Percentiles rank a stretch among this genome's conserved stretches.
Conservation (phyloP, 2,797 vertebrate genomes). For the Sebastes hubbsi region DNA sequence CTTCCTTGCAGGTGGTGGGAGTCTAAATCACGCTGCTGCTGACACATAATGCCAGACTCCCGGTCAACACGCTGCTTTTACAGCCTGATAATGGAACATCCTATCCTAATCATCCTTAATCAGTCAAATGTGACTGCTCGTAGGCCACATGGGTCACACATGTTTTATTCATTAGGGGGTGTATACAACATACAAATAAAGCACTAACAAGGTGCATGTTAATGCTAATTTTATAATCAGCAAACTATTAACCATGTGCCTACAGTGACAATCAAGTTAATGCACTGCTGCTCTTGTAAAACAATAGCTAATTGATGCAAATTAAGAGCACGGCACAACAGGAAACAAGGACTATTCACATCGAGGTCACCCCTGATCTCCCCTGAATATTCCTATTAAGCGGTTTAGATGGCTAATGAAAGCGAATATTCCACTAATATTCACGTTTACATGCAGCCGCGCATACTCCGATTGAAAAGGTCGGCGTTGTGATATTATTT, state of each 20-base stretch:
- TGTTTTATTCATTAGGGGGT: conserved; percentile 63
- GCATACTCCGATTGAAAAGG: no score
- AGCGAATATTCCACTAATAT: no score
- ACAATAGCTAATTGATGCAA: not conserved
- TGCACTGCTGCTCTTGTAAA: not conserved
- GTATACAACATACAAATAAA: conserved; percentile 15
- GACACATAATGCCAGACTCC: conserved; percentile 2
- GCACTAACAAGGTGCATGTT: conserved; percentile 17
- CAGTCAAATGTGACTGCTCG: not conserved
- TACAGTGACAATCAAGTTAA: conserved; percentile 8
- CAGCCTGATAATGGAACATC: conserved; percentile 1
- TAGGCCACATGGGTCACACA: conserved; percentile 7
- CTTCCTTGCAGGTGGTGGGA: conserved; percentile 15
- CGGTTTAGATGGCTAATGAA: no score
- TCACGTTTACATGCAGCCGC: no score
- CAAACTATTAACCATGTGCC: conserved; percentile 39
- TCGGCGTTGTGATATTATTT: no score
- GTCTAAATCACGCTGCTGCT: conserved; percentile 2
- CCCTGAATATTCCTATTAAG: no score
- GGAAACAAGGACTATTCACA: not conserved
- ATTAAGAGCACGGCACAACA: not conserved
- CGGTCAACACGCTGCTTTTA: not conserved
- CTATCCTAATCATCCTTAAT: not conserved
- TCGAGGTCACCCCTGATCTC: not conserved
- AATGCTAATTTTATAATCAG: conserved; percentile 3